phyloP scores from a whole-genome alignment of 2,797 vertebrate genomes.

The Petrocephalus schoutedeni region DNA sequence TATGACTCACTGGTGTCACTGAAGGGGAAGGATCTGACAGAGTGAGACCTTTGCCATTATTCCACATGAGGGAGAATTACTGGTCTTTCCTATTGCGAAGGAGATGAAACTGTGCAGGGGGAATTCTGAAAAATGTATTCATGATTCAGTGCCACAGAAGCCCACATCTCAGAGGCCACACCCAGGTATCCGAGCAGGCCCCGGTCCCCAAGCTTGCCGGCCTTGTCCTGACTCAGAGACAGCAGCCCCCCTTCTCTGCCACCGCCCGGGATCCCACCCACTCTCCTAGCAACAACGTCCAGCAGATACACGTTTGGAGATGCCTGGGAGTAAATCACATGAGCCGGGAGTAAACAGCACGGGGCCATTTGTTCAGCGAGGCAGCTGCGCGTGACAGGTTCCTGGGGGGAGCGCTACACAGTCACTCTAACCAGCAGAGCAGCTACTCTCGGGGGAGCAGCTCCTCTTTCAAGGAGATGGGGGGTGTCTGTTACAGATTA shows the following conservation, averaged over 20 bases:
- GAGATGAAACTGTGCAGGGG: not conserved
- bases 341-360: not conserved
- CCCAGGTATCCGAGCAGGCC: constrained; percentile 14
- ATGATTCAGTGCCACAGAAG: constrained; percentile 34
- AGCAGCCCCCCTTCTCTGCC: not conserved
- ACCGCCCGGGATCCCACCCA: not conserved
- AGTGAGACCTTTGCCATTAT: constrained; percentile 43
- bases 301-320: not conserved
- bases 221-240: not conserved
- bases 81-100: constrained; percentile 26
- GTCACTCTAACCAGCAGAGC: not conserved
- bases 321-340: constrained; percentile 6
- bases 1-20: not conserved
- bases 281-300: not conserved
- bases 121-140: constrained; percentile 45
- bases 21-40: constrained; percentile 24
- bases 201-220: constrained; percentile 15
- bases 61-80: constrained; percentile 44
- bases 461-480: not conserved
- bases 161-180: not conserved
- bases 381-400: not conserved
- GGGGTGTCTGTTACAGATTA: constrained; percentile 4
- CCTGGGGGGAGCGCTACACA: not conserved
- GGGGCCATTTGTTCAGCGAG: not conserved
- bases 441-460: not conserved